Base-by-base conservation (phyloP, 2,888 invertebrate species). In the Trachelus tabidus region DNA sequence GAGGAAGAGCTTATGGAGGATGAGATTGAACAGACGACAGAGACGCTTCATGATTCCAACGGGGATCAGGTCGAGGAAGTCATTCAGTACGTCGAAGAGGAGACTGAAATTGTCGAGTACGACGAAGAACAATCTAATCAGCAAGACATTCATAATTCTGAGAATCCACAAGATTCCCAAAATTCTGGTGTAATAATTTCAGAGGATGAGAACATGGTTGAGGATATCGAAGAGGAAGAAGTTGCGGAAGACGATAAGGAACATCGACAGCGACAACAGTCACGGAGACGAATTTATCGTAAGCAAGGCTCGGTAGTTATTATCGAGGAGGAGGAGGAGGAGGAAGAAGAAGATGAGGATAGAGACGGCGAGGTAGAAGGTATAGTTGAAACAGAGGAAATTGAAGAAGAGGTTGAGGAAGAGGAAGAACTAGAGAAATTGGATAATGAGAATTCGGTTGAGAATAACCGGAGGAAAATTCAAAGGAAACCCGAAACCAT, bases 401-500 rank as follows among this genome's bases (percentile, higher is more conserved):
- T 68, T 9, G 69, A 79, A 79, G 31, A 79, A n/a, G 40, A 34
- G 31, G 56, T 56, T 2, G 56, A 56, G 34, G 68, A 76, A 31
- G 31, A 77, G 31, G 73, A 76, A 12, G 83, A 81, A 69, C 76
- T 95, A 95, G 89, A 94, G 81, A 90, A 93, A 79, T 91, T 95
- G 0, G 90, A 95, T 1, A 91, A 92, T 0, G 94, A 95, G 86
- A 94, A 95, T 87, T 95, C 95, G 86, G 92, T 94, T 74, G 95
- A 95, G 68, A 79, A 78, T 23, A 73, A 73, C 30, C 73, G 76
- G 73, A 23, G 37, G 74, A 77, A 76, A 11, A 81, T 79, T 34
- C 80, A 76, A 15, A 80, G 81, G 6, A 84, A 85, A 76, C 76
- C 82, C 1, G 82, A 81, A 37, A 79, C 77, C 34, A 82, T 90